Conservation (phyloP, 2,113 vertebrate species). For the Catharus fuscescens region DNA sequence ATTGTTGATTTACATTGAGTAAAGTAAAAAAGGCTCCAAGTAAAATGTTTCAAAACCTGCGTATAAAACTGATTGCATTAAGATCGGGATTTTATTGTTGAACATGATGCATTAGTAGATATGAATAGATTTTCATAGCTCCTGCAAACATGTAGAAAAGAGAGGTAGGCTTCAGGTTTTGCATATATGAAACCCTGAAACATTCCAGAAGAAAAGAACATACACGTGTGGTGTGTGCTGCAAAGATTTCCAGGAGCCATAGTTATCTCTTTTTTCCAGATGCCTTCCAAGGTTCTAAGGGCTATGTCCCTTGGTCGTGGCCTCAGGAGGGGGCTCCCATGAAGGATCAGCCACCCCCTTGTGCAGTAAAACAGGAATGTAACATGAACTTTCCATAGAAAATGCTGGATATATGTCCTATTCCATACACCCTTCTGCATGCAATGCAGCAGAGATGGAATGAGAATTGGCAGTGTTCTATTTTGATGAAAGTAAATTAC, state of each 20-base stretch:
- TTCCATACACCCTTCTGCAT: not conserved
- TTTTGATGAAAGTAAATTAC: not conserved
- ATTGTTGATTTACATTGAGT: not conserved
- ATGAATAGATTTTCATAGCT: not conserved
- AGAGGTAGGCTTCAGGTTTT: not conserved
- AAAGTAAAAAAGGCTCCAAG: not conserved
- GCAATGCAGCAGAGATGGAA: not conserved
- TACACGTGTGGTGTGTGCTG: not conserved
- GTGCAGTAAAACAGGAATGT: too few relatives aligned
- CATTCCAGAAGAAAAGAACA: not conserved
- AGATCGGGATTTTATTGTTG: not conserved
- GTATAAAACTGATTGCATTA: not conserved
- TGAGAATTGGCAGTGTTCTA: not conserved
- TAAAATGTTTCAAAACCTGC: not conserved
- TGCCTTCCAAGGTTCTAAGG: not conserved
- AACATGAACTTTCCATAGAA: not conserved
- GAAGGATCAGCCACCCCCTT: not conserved
- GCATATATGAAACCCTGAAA: not conserved
- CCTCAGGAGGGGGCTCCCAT: not conserved
- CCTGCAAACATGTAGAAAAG: not conserved
- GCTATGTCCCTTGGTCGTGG: not conserved
- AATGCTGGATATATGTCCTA: not conserved
- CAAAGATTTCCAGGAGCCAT: not conserved
- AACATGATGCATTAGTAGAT: not conserved
- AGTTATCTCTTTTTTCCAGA: not conserved